Conservation (phyloP, 2,113 vertebrate genomes). For the Bubo bubo region DNA sequence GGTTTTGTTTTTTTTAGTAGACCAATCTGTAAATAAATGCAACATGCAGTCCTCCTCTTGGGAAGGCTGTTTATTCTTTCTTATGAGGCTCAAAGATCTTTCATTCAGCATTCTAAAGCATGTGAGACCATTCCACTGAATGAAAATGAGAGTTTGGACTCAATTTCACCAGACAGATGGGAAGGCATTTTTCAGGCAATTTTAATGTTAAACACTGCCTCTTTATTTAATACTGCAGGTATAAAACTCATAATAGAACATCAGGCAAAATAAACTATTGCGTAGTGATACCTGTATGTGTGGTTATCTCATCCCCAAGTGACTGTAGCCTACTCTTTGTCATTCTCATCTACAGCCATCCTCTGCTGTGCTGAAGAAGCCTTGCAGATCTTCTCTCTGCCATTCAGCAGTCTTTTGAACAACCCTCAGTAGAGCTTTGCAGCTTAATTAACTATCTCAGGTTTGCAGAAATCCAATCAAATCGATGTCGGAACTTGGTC, state of each 20-base stretch:
- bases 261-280: not conserved
- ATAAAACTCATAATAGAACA: not conserved
- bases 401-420: not conserved
- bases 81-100: not conserved
- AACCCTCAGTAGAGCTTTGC: not conserved
- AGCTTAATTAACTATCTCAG: not conserved
- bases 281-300: fast-evolving
- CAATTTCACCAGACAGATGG: not conserved
- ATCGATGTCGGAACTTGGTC: not conserved
- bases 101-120: not conserved
- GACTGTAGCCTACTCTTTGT: not conserved
- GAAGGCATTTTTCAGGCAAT: not conserved
- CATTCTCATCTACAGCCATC: not conserved
- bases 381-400: not conserved
- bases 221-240: not conserved
- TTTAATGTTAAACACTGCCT: not conserved
- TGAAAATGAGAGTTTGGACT: not conserved
- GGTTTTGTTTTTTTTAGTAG: not conserved
- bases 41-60: not conserved
- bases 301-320: not conserved
- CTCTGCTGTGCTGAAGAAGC: not conserved
- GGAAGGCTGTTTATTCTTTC: not conserved
- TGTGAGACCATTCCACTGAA: not conserved
- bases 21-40: not conserved
- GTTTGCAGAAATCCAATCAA: not conserved